A percentile compares a stretch with the other conserved stretches of the same genome.
Evolutionary conservation across 2,888 invertebrate genomes (phyloP).

Genomic region (Ophion costatus): DNA sequence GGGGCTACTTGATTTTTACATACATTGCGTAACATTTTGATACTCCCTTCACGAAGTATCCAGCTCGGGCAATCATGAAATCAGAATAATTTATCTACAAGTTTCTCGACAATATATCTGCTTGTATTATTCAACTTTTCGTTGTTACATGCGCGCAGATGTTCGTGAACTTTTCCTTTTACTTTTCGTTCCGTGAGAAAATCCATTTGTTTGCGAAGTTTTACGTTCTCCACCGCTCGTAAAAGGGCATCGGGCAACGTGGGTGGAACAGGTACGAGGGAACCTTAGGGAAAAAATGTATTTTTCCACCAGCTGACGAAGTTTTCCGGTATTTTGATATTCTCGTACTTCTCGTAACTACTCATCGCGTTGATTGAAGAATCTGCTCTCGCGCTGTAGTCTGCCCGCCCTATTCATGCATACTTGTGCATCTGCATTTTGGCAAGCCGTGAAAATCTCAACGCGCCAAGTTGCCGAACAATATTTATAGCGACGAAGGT

Average conservation of each 20-base stretch:
- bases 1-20: constrained; percentile 37
- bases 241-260: not conserved
- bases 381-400: not conserved
- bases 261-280: not conserved
- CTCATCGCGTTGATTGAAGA: constrained; percentile 23
- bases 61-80: constrained; percentile 47
- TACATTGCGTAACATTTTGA: constrained; percentile 36
- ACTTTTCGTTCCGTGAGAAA: too few species aligned
- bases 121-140: not conserved
- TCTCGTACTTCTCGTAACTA: constrained; percentile 27
- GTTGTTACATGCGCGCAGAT: too few species aligned
- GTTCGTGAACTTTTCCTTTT: too few species aligned
- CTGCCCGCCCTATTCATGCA: not conserved
- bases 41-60: constrained; percentile 60
- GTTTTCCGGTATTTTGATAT: constrained; percentile 16
- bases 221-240: constrained; percentile 1
- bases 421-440: not conserved
- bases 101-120: not conserved
- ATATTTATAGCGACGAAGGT: not conserved
- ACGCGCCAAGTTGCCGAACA: not conserved
- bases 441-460: not conserved
- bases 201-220: not conserved
- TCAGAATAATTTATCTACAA: constrained; percentile 18
- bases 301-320: constrained; percentile 11
- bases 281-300: not conserved